Percentiles rank a stretch among this genome's conserved stretches.
Evolutionary conservation across 2,113 vertebrate genomes (phyloP).

Genomic region (Herpetotheres cachinnans): DNA sequence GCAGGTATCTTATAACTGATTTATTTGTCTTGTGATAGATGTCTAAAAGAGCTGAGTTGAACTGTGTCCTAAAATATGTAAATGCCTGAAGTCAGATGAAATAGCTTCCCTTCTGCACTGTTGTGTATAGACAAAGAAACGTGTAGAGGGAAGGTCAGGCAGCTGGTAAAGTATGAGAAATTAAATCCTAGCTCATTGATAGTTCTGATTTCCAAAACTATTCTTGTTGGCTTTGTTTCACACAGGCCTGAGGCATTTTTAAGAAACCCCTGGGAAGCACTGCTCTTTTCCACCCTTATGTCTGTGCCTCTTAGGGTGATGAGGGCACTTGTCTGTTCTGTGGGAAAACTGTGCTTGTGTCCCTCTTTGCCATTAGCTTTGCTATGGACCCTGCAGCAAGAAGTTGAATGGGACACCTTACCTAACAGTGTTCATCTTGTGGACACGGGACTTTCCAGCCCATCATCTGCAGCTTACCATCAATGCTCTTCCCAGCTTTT

Average conservation of each 20-base stretch:
- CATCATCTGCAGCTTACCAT: not conserved
- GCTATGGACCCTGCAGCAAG: not conserved
- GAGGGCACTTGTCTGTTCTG: not conserved
- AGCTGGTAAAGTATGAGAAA: not conserved
- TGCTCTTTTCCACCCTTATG: not conserved
- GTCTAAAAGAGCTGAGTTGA: not conserved
- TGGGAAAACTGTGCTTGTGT: not conserved
- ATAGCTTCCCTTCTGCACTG: not conserved
- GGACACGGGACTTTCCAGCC: not conserved
- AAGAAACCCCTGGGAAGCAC: not conserved
- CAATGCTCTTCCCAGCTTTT: not conserved
- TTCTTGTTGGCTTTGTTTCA: not conserved
- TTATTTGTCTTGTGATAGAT: not conserved
- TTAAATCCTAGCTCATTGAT: not conserved
- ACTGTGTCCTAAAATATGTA: not conserved
- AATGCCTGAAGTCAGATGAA: not conserved
- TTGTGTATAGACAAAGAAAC: not conserved
- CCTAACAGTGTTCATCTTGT: not conserved
- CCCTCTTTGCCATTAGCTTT: not conserved
- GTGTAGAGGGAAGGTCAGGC: rapidly evolving
- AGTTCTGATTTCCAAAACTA: not conserved
- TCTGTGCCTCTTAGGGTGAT: not conserved
- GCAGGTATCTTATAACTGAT: not conserved
- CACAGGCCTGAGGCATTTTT: not conserved
- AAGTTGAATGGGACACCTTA: not conserved